Base-by-base conservation (phyloP, 2,888 invertebrate genomes). In the Rhorus exstirpatorius region DNA sequence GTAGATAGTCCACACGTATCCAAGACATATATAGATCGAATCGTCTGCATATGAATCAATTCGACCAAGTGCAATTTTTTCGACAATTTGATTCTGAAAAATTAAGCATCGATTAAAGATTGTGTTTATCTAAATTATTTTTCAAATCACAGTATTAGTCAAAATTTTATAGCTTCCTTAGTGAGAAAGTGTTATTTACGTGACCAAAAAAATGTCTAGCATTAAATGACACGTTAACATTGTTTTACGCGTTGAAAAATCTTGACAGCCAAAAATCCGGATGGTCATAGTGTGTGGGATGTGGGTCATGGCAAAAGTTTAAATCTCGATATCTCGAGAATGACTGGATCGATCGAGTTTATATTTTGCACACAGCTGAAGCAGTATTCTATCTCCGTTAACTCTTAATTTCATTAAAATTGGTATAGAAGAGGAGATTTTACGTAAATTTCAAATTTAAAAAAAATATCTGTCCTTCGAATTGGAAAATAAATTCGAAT, bases 371-470 rank as follows among this genome's bases (percentile, higher is more conserved):
- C 65, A 17, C 14, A 26, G 26, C 17, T 4, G 4, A 38, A 61
- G 14, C 21, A 21, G 19, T 19, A 17, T 3, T 19, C 7, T 8
- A 7, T 49, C 8, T 17, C 17, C 19, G 14, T 26, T 49, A 8
- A 8, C 49, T 17, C 17, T 14, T 14, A 19, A 8, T 49, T 49
- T 19, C 19, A 8, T 1, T 44, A 41, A 26, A 63, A 63, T 63
- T 24, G 21, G 38, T 61, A 61, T 7, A 8, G 24, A n/a, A 63
- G 21, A 44, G 24, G 63, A 63, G 63, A 63, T 63, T 63, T 63
- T 63, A 21, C 24, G 44, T 41, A 17, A 17, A 6, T 19, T 49
- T 19, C 17, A 19, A 7, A 49, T 49, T 49, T 7, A 8, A 21
- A 51, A 51, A 51, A 19, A n/a, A n/a, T n/a, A n/a, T n/a, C n/a